Evolutionary conservation across 1,140 invertebrate genomes (phyloP).

Genomic region (Platyscapa corneri): DNA sequence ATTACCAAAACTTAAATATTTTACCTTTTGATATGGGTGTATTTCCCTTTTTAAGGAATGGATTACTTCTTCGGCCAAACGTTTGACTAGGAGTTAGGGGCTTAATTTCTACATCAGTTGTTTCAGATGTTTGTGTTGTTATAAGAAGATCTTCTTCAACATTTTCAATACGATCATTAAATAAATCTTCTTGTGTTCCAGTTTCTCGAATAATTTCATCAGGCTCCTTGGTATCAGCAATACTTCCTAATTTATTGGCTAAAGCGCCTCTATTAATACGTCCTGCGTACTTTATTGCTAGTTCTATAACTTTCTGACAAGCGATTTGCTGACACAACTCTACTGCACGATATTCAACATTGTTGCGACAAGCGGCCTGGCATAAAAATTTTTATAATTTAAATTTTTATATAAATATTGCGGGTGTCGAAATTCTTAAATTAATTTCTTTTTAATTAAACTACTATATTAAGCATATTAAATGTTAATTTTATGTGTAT

Average conservation of each 20-base stretch:
- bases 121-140: constrained; percentile 49
- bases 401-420: not conserved
- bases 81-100: constrained; percentile 63
- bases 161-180: constrained; percentile 64
- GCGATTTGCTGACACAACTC: constrained; percentile 90
- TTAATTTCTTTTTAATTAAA: constrained; percentile 36
- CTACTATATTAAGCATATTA: constrained; percentile 30
- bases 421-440: not conserved
- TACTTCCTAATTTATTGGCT: constrained; percentile 81
- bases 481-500: not conserved
- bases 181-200: constrained; percentile 55
- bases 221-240: constrained; percentile 64
- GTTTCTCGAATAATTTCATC: constrained; percentile 61
- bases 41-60: constrained; percentile 63
- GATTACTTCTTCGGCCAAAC: constrained; percentile 63
- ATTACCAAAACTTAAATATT: not conserved
- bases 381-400: constrained; percentile 55
- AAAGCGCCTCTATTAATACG: constrained; percentile 84
- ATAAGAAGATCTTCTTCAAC: constrained; percentile 67
- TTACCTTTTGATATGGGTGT: constrained; percentile 56
- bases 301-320: constrained; percentile 83
- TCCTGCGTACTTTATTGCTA: constrained; percentile 90
- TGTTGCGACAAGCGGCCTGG: constrained; percentile 87
- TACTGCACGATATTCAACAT: constrained; percentile 88
- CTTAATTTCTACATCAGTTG: constrained; percentile 63